Evolutionary conservation across 2,797 vertebrate species (phyloP), one percentile per base, ranked within the genome.

Genomic region (Acanthiza pusilla): DNA sequence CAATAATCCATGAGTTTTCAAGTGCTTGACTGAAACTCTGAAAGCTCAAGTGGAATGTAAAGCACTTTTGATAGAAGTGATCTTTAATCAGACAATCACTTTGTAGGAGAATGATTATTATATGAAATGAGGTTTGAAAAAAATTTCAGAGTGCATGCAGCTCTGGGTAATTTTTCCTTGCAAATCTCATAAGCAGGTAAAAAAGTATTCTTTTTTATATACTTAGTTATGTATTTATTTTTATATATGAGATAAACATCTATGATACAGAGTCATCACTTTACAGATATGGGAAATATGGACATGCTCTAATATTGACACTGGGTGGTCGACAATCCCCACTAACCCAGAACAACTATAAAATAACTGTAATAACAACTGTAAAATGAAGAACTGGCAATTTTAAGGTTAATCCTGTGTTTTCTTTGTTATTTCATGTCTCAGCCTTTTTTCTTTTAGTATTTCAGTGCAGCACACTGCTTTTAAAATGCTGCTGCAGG

Each of bases 31-130:
- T 86, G 42, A 72, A 93, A 85, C 48, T 84, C 76, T 7, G 42
- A 80, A 72, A 74, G 61, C 67, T 92, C 62, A 58, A 91, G 58
- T 86, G 58, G 61, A 68, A 74, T 80, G 38, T 53, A 90, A 91
- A 78, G 80, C 40, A 76, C 75, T 82, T 85, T 47, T 83, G 80
- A 81, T 61, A 93, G 54, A 90, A 90, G 45, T 43, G 70, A 92
- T 84, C 54, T 82, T 92, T 88, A 92, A 75, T 93, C 63, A 88
- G 86, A 86, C 86, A 88, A 74, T 58, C 43, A 55, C 32, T 86
- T 86, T 71, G 54, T 30, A 80, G 55, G 48, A 77, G 27, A 77
- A 80, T 63, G 40, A 32, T 50, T 57, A 48, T 51, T 65, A 65
- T 61, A 62, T 65, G 50, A 90, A 63, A 68, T n/a, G 16, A 65